Evolutionary conservation across 2,888 invertebrate genomes (phyloP), one percentile per base, ranked within the genome.

Genomic region (Drosophila hawaiiensis): DNA sequence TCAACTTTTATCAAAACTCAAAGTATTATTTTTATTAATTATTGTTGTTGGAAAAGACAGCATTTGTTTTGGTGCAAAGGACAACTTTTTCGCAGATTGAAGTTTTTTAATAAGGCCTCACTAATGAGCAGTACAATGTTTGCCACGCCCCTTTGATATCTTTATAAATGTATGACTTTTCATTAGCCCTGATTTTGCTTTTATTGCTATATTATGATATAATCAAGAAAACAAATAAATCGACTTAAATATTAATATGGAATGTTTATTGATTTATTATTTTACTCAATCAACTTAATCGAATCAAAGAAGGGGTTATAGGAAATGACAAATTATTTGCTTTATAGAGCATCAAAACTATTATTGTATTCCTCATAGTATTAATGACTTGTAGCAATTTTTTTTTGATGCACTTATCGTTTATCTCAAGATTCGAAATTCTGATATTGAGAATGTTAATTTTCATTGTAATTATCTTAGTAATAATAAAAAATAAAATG

Each of bases 401-500:
- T 35, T 35, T 35, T 22, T 22, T 43, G 12, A 22, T 4, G 4
- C 41, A n/a, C 4, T 41, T 41, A 19, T 19, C 39, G 37, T 19
- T 39, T 39, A 39, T 22, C 14, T 22, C 22, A 14, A 14, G 6
- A 47, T 47, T 14, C 4, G 3, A 22, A 47, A 47, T 22, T 22
- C 14, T 43, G 4, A 14, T 22, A 14, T 22, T 22, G 14, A 22
- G 0, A 22, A 47, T 22, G 22, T 9, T 4, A 7, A 47, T 47
- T 22, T 22, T 47, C 14, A 22, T 22, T 47, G 22, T 4, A 14
- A 7, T 22, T 4, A 16, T 47, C 22, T 9, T 4, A 16, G 22
- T 47, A 43, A 22, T 43, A 22, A 43, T 43, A 43, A 43, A 43
- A n/a, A n/a, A n/a, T n/a, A n/a, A n/a, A n/a, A n/a, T n/a, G n/a